phyloP scores from a whole-genome alignment of 2,113 vertebrate genomes.

The Pandion haliaetus region DNA sequence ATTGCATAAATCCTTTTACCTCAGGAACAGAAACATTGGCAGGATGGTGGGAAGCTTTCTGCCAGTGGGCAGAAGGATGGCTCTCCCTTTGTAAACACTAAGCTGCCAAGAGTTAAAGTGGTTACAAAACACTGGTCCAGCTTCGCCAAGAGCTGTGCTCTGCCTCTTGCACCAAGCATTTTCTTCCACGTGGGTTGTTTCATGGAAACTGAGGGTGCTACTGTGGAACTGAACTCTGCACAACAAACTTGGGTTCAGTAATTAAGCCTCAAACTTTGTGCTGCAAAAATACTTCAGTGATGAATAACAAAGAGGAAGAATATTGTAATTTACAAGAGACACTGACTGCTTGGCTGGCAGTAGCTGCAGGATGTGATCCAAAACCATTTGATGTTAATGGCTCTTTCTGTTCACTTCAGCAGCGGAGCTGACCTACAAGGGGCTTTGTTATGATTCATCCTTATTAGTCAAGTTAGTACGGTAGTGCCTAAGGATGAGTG shows the following conservation, averaged over 20 bases:
- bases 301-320: neutral
- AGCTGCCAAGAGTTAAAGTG: neutral
- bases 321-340: neutral
- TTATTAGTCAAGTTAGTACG: neutral
- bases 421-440: neutral
- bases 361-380: conserved; percentile 2
- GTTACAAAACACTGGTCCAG: neutral
- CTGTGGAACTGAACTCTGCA: neutral
- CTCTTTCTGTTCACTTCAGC: neutral
- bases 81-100: neutral
- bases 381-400: neutral
- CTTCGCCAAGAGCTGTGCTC: neutral
- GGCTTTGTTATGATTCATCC: neutral
- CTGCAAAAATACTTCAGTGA: neutral
- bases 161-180: neutral
- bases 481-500: neutral
- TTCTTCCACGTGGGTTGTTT: neutral
- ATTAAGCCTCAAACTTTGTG: neutral
- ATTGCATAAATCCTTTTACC: neutral
- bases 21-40: accelerated
- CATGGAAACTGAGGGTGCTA: neutral
- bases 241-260: neutral
- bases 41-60: neutral
- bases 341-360: neutral
- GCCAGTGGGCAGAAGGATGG: neutral